A percentile compares a stretch with the other conserved stretches of the same genome.
These are phyloP conservation scores for Drosophila neocordata DNA, from an alignment of 1,140 invertebrate species.

Conservation along the genomic window DNA sequence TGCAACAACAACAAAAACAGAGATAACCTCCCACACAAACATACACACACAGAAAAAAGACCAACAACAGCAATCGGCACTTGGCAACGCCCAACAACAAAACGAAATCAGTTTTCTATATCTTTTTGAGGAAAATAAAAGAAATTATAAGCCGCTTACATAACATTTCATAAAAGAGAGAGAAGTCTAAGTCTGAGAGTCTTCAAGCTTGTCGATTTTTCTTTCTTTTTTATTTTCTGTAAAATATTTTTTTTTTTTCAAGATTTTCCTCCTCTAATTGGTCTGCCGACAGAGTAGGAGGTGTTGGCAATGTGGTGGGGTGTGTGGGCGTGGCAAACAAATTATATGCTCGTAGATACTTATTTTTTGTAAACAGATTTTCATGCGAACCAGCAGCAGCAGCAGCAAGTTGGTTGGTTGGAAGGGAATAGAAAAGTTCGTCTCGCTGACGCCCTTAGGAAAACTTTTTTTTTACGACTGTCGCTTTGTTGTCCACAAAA, in stretches of 20 bases:
- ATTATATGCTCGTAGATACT: constrained; percentile 30
- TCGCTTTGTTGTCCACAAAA: constrained; percentile 44
- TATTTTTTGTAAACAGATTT: constrained; percentile 51
- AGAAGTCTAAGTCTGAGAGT: constrained; percentile 33
- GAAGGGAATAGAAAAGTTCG: constrained; percentile 36
- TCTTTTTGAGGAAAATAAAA: constrained; percentile 32
- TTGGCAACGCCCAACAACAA: constrained; percentile 48
- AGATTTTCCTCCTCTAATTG: constrained; percentile 46
- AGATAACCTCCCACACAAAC: constrained; percentile 23
- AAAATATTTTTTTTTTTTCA: constrained; percentile 15
- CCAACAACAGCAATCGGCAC: constrained; percentile 37
- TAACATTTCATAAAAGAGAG: constrained; percentile 49
- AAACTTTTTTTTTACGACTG: constrained; percentile 51
- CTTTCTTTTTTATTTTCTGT: constrained; percentile 9
- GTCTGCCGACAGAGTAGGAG: constrained; percentile 1
- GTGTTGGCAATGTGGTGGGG: not conserved
- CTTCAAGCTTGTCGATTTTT: not conserved
- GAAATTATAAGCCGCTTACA: constrained; percentile 64
- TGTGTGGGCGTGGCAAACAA: constrained; percentile 53
- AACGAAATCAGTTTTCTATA: constrained; percentile 28
- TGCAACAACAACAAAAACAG: constrained; percentile 42
- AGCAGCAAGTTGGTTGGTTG: constrained; percentile 20
- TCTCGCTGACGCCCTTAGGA: constrained; percentile 49
- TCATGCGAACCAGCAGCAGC: constrained; percentile 20
- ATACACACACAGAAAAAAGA: constrained; percentile 16